Base-by-base conservation (phyloP, 1,140 invertebrate species). In the Drosophila insularis region DNA sequence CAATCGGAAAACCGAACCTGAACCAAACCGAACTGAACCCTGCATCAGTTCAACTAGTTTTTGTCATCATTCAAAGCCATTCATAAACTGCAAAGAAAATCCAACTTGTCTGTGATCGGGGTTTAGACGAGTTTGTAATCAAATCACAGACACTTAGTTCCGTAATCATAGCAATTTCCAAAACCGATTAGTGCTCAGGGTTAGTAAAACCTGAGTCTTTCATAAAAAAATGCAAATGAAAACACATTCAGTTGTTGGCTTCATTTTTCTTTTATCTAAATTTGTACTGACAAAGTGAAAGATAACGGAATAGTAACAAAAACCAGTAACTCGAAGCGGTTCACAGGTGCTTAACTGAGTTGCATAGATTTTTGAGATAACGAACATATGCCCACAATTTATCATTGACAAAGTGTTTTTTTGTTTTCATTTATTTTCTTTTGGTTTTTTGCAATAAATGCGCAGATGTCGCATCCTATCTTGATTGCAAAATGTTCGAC, bases 91-190 rank as follows among this genome's bases (percentile, higher is more conserved):
- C 63, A 40, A 61, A 55, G 68, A 68, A 67, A 78, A 86, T 68
- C 73, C 76, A 84, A 73, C 84, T 84, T 72, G 65, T 61, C 23
- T 54, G 54, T 43, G 61, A 63, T 40, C 56, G 54, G 50, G 70
- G 61, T 78, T 74, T 84, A 70, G 80, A 62, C 71, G 74, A 68
- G 63, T 46, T 60, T 43, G 77, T 81, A 85, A 85, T 85, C 73
- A 85, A 85, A 85, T 80, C 81, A 85, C 77, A 74, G 84, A 82
- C 82, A 86, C 82, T 89, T 82, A 87, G 82, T 75, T 80, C 80
- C 80, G 84, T 89, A 87, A 89, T 89, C 84, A 89, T 85, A 89
- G 89, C 84, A 89, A 89, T 89, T 89, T 89, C 77, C 74, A 74
- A 84, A 89, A 80, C 77, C 84, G 89, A 89, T 89, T 89, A 84